Evolutionary conservation across 1,140 invertebrate genomes (phyloP).

Genomic region (Musca vetustissima): DNA sequence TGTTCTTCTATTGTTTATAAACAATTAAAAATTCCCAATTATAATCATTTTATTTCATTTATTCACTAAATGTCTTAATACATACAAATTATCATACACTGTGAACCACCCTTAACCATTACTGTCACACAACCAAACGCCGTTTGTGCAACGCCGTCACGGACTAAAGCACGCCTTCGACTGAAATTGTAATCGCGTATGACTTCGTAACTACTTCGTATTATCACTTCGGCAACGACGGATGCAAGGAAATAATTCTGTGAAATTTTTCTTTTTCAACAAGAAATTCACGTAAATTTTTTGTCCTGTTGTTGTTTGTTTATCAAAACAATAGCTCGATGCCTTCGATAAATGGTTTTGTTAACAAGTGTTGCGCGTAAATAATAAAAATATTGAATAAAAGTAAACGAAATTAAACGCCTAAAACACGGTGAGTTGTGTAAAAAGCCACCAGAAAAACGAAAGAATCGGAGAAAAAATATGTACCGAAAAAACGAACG

Average conservation of each 20-base stretch:
- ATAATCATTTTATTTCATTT: too few relatives aligned
- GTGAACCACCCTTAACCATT: too few relatives aligned
- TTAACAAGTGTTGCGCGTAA: constrained; percentile 21
- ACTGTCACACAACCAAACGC: too few relatives aligned
- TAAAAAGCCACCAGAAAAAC: not conserved
- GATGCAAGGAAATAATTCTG: constrained; percentile 8
- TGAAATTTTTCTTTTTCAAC: constrained; percentile 2
- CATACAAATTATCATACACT: too few relatives aligned
- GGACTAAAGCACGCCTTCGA: too few relatives aligned
- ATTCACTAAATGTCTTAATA: too few relatives aligned
- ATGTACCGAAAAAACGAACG: constrained; percentile 5
- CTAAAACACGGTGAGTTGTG: constrained; percentile 18
- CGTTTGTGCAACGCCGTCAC: too few relatives aligned
- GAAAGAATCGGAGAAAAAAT: not conserved
- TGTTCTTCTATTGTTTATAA: too few relatives aligned
- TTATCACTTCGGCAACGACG: constrained; percentile 15
- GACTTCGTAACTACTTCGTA: too few relatives aligned
- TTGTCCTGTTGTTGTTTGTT: constrained; percentile 18
- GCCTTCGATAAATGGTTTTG: constrained; percentile 13
- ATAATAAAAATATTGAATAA: not conserved
- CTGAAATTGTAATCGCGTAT: too few relatives aligned
- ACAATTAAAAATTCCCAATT: too few relatives aligned
- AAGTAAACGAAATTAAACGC: not conserved
- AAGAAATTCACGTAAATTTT: constrained; percentile 19
- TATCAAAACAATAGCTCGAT: constrained; percentile 16